These are phyloP conservation scores for Heterohyrax brucei DNA, from an alignment of 2,797 vertebrate species.

Conservation along the genomic window DNA sequence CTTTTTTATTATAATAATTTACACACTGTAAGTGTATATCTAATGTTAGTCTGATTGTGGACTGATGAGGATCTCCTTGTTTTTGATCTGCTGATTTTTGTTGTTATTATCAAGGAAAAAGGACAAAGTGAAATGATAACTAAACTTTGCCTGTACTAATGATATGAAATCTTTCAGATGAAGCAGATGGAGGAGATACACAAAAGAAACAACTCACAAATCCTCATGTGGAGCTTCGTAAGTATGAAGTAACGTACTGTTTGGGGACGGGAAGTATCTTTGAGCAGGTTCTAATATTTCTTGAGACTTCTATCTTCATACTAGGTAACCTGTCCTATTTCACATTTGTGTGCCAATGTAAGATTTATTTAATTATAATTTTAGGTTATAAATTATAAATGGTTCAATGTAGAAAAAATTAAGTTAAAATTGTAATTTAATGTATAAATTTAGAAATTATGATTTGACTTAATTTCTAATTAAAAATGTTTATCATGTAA, in stretches of 20 bases:
- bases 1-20: conserved; percentile 60
- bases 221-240: conserved; percentile 98
- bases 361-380: conserved; percentile 21
- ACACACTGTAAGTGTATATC: neutral
- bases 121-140: conserved; percentile 46
- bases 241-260: conserved; percentile 88
- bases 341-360: neutral
- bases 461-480: conserved; percentile 54
- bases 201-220: conserved; percentile 97
- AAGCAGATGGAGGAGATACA: conserved; percentile 94
- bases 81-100: conserved; percentile 38
- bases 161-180: conserved; percentile 92
- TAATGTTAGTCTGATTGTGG: conserved; percentile 8
- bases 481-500: neutral
- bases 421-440: neutral
- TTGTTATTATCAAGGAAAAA: neutral
- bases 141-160: conserved; percentile 67
- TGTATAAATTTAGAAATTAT: neutral
- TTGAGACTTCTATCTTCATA: conserved; percentile 14
- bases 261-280: neutral
- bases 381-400: neutral
- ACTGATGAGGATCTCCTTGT: conserved; percentile 24
- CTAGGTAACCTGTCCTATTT: conserved; percentile 8
- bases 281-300: neutral
- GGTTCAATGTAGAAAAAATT: neutral